Base-by-base conservation (phyloP, 1,140 invertebrate species). In the Brachionus paranguensis region DNA sequence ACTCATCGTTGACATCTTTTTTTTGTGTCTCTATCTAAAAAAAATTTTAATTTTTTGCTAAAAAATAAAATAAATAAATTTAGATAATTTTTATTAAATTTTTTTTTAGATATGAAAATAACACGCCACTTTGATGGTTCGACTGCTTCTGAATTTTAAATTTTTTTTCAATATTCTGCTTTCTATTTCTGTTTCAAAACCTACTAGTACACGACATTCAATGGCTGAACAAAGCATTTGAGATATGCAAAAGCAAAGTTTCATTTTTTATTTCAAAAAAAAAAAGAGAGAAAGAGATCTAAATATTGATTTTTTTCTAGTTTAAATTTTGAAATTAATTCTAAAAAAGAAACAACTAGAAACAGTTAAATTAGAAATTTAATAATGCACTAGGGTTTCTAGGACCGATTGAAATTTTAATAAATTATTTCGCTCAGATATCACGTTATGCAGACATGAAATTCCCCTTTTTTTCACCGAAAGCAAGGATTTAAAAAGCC, bases 231-330 rank as follows among this genome's bases (percentile, higher is more conserved):
- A 72, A 72, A 72, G 17, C 17, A 72, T 43, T 72, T 41, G 29
- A 29, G 33, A 41, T 41, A 72, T 50, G 72, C 72, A 76, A 76
- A 76, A 50, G n/a, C 72, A 76, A 76, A 45, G 72, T 76, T 76
- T 76, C 41, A 50, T 76, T 76, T 76, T 47, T 41, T 68, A 68
- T 68, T 12, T 27, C 24, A 76, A 45, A 20, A 76, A n/a, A n/a
- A n/a, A n/a, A n/a, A n/a, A n/a, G n/a, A 3, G 72, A 76, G 72
- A 76, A 76, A 76, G 72, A 24, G 72, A 29, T 47, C 72, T 29
- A 50, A 50, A 27, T 76, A 76, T 76, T 76, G 72, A 76, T 76
- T 76, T 76, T 76, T 37, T 53, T 43, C 27, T 12, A 27, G 3
- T 27, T 14, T 27, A 37, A 33, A 33, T 27, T 14, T 27, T 27